Evolutionary conservation across 2,797 vertebrate species (phyloP), one percentile per base, ranked within the genome.

Genomic region (Gallinago solitaria): DNA sequence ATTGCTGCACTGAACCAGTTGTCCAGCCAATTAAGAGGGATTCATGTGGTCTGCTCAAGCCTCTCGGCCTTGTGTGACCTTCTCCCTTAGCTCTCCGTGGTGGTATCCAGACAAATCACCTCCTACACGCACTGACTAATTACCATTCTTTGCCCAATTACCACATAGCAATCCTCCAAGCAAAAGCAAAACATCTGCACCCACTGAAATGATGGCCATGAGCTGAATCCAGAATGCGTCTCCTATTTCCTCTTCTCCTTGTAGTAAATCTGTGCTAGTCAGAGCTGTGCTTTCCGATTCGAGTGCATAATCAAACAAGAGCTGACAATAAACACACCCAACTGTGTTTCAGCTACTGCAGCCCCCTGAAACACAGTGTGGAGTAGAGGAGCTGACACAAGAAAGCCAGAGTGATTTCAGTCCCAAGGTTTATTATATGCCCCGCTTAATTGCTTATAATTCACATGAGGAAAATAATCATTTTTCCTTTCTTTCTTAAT

Each of bases 401-500:
- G 65, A 56, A 94, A 95, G 60, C 12, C 83, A 60, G n/a, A 76
- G 73, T 41, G 16, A n/a, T 73, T 94, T 74, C 47, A 90, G 25
- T 57, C 83, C 48, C 81, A 71, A 50, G 18, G 16, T 84, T 94
- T 87, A 89, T 95, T 92, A 30, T 63, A 56, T 11, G 24, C 20
- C 18, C 12, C 37, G 28, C 15, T 80, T 90, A 96, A 95, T 93
- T 92, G 83, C 68, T 94, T 50, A 14, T 64, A 89, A 94, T 93
- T 89, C 74, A 68, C 53, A 24, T 1, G 13, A 71, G 54, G 70
- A 93, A 96, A 90, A 75, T 84, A 90, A 37, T 95, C 4, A 91
- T 97, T 96, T 91, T 19, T 94, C 77, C 43, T 93, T 96, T 95
- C 48, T 95, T 77, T 74, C 68, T 84, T 77, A 84, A 89, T 87